Conservation (phyloP, 2,888 invertebrate genomes). For the Drosophila formosana region DNA sequence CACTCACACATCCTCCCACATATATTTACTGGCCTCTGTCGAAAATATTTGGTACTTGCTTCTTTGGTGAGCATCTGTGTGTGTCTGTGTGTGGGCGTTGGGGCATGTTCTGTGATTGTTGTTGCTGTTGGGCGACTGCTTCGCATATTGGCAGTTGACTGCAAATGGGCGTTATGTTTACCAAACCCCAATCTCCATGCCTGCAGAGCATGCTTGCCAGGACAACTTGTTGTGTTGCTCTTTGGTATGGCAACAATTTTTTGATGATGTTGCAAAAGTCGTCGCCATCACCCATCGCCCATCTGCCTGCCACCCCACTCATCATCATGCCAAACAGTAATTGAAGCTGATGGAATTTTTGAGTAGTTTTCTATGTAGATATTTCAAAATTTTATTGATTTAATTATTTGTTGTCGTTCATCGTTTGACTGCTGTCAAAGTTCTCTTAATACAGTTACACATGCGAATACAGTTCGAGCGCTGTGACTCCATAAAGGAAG, state of each 20-base stretch:
- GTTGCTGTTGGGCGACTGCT: slow-evolving; percentile 62
- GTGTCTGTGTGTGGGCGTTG: slow-evolving; percentile 6
- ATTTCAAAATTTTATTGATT: slow-evolving; percentile 77
- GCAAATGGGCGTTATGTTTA: slow-evolving; percentile 78
- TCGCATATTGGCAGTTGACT: slow-evolving; percentile 79
- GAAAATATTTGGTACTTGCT: slow-evolving; percentile 63
- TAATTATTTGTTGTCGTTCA: slow-evolving; percentile 66
- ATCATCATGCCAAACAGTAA: slow-evolving; percentile 40
- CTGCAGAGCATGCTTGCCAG: slow-evolving; percentile 41
- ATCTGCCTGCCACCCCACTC: not conserved
- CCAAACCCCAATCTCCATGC: slow-evolving; percentile 32
- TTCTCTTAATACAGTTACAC: slow-evolving; percentile 30
- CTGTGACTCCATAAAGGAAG: not conserved
- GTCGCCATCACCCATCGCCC: not conserved
- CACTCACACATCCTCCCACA: slow-evolving; percentile 32
- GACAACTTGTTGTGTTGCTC: slow-evolving; percentile 51
- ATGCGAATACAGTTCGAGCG: slow-evolving; percentile 2
- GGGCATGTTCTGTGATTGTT: slow-evolving; percentile 52
- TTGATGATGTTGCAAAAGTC: slow-evolving; percentile 79
- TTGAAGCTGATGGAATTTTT: slow-evolving; percentile 77
- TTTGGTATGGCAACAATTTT: slow-evolving; percentile 70
- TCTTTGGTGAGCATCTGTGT: slow-evolving; percentile 3
- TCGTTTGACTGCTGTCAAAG: slow-evolving; percentile 41
- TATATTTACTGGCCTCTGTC: slow-evolving; percentile 50
- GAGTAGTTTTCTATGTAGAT: slow-evolving; percentile 66